These are phyloP conservation scores for Xerus rutilus DNA, from an alignment of 2,797 vertebrate species.

Conservation along the genomic window DNA sequence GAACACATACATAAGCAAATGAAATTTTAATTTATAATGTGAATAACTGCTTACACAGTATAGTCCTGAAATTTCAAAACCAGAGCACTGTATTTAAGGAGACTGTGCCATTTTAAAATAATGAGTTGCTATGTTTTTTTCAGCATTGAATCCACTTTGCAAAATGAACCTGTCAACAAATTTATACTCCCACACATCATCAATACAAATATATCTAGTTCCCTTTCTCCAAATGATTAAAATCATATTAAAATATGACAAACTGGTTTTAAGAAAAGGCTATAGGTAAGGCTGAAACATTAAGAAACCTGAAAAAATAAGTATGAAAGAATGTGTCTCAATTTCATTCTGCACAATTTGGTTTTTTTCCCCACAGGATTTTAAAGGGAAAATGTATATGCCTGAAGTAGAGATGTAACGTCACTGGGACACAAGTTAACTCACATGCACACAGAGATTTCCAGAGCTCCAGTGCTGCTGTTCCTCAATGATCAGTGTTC, in stretches of 20 bases:
- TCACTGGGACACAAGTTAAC: not conserved
- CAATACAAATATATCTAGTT: not conserved
- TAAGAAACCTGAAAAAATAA: not conserved
- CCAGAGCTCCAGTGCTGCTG: not conserved
- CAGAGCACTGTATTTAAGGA: slow-evolving; percentile 50
- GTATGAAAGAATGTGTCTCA: not conserved
- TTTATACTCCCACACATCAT: not conserved
- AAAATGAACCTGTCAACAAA: slow-evolving; percentile 57
- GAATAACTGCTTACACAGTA: slow-evolving; percentile 53
- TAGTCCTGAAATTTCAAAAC: slow-evolving; percentile 54
- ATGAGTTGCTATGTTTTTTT: not conserved
- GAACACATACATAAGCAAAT: slow-evolving; percentile 55
- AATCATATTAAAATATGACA: slow-evolving; percentile 52
- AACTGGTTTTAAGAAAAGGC: not conserved
- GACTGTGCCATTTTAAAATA: slow-evolving; percentile 21
- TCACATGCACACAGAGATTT: not conserved
- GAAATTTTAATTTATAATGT: slow-evolving; percentile 68
- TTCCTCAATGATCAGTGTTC: not conserved
- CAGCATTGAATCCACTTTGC: slow-evolving; percentile 36
- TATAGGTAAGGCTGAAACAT: slow-evolving; percentile 16
- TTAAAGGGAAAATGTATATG: not conserved
- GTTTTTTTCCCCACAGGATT: slow-evolving; percentile 1
- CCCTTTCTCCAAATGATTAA: slow-evolving; percentile 58
- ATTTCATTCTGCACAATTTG: slow-evolving; percentile 3
- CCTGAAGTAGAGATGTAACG: not conserved